A percentile compares a stretch with the other conserved stretches of the same genome.
phyloP scores from a whole-genome alignment of 2,113 vertebrate species.

The Sakesphorus luctuosus region DNA sequence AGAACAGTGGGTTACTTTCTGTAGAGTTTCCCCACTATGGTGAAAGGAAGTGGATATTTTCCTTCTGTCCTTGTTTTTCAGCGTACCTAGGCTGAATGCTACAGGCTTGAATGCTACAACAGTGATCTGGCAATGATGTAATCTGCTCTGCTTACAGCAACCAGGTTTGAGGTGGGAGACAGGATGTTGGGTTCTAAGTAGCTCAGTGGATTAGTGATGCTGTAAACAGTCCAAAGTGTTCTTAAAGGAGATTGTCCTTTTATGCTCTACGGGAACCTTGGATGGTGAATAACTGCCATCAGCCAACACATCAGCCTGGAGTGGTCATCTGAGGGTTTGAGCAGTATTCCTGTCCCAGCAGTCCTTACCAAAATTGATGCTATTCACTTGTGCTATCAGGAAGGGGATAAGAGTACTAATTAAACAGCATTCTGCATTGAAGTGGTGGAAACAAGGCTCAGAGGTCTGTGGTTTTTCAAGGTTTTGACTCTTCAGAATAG shows the following conservation, averaged over 20 bases:
- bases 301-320: rapidly evolving
- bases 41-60: background rate
- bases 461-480: background rate
- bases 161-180: background rate
- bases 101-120: background rate
- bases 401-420: background rate
- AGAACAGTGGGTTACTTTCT: background rate
- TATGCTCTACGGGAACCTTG: background rate
- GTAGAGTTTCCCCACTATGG: background rate
- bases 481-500: background rate
- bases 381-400: background rate
- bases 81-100: background rate
- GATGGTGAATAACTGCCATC: background rate
- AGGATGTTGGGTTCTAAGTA: background rate
- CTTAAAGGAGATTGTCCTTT: background rate
- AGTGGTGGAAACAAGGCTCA: background rate
- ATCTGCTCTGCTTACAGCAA: background rate
- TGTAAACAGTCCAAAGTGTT: background rate
- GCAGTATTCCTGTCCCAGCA: background rate
- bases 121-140: background rate
- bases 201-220: background rate
- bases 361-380: background rate
- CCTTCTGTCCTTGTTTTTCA: background rate
- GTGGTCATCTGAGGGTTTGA: rapidly evolving
- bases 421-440: background rate